These are phyloP conservation scores for Bicyclus anynana DNA, from an alignment of 1,140 invertebrate species.

Conservation along the genomic window DNA sequence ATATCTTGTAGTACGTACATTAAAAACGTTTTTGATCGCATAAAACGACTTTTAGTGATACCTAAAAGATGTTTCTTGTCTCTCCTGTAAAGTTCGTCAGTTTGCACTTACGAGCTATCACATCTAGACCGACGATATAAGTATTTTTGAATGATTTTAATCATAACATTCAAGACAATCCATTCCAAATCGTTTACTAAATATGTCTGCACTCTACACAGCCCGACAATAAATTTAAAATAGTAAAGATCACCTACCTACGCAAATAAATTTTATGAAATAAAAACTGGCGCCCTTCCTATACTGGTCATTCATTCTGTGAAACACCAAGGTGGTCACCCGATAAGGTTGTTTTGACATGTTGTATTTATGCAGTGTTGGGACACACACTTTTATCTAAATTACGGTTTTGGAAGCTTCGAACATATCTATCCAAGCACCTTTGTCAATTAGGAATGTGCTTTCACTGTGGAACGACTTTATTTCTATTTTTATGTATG, in stretches of 20 bases:
- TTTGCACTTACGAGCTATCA: too few relatives aligned
- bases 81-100: too few relatives aligned
- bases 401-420: slow-evolving; percentile 70
- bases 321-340: slow-evolving; percentile 61
- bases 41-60: too few relatives aligned
- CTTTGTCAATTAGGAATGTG: slow-evolving; percentile 52
- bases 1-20: too few relatives aligned
- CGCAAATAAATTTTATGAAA: slow-evolving; percentile 38
- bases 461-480: slow-evolving; percentile 15
- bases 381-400: slow-evolving; percentile 67
- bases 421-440: slow-evolving; percentile 59
- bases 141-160: too few relatives aligned
- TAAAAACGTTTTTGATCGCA: too few relatives aligned
- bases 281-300: slow-evolving; percentile 27
- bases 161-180: too few relatives aligned
- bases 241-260: slow-evolving; percentile 33
- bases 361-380: slow-evolving; percentile 66
- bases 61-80: too few relatives aligned
- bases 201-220: too few relatives aligned
- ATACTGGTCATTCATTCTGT: slow-evolving; percentile 54
- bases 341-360: slow-evolving; percentile 65
- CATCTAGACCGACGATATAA: too few relatives aligned
- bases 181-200: too few relatives aligned
- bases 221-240: too few relatives aligned
- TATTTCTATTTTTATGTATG: slow-evolving; percentile 8